A percentile compares a stretch with the other conserved stretches of the same genome.
Evolutionary conservation across 2,113 vertebrate species (phyloP).

Genomic region (Aramus guarauna): DNA sequence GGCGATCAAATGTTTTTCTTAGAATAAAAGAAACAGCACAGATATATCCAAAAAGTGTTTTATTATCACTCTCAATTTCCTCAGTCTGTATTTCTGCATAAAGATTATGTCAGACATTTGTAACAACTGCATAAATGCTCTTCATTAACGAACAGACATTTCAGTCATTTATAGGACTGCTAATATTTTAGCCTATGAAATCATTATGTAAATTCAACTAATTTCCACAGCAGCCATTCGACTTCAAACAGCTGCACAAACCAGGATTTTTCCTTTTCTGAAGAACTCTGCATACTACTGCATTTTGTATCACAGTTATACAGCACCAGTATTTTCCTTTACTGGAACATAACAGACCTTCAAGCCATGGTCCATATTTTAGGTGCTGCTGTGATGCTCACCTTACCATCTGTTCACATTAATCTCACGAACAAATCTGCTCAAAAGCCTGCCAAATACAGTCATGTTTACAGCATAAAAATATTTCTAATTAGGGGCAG

Average conservation of each 20-base stretch:
- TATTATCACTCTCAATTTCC: slow-evolving; percentile 27
- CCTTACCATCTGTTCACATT: slow-evolving; percentile 63
- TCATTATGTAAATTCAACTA: slow-evolving; percentile 56
- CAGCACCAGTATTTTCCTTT: slow-evolving; percentile 48
- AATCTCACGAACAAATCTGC: background rate
- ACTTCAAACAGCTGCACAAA: slow-evolving; percentile 60
- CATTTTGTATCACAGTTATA: background rate
- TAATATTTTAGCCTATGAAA: slow-evolving; percentile 55
- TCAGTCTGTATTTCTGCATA: slow-evolving; percentile 19
- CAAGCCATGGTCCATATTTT: slow-evolving; percentile 42
- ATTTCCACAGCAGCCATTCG: slow-evolving; percentile 13
- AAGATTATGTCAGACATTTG: slow-evolving; percentile 13
- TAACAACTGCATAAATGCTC: slow-evolving; percentile 6
- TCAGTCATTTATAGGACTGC: slow-evolving; percentile 25
- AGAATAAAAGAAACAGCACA: background rate
- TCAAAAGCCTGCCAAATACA: slow-evolving; percentile 15
- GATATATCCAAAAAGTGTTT: background rate
- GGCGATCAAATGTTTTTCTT: background rate
- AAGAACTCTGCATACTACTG: slow-evolving; percentile 3
- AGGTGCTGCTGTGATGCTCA: slow-evolving; percentile 36
- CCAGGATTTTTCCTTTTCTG: background rate
- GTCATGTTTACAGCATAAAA: slow-evolving; percentile 12
- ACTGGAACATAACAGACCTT: slow-evolving; percentile 42
- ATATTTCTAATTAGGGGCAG: background rate
- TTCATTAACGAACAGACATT: slow-evolving; percentile 16